Evolutionary conservation across 2,113 vertebrate genomes (phyloP), one percentile per base, ranked within the genome.

Genomic region (Herpetotheres cachinnans): DNA sequence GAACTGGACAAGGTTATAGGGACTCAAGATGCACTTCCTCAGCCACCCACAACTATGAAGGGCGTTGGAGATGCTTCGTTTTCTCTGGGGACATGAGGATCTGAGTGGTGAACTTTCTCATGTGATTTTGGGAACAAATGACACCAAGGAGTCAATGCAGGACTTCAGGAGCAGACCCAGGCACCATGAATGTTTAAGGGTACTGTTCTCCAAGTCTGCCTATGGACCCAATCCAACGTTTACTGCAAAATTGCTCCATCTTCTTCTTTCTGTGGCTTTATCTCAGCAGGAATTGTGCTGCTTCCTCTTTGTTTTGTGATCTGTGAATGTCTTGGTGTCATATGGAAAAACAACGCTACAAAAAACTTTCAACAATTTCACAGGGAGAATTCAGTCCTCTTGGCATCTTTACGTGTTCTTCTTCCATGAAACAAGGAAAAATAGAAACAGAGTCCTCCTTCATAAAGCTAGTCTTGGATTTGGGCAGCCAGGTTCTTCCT

Each of bases 371-470:
- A 34, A 1, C 13, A n/a, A 9, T 78, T 63, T 52, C 38, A 73
- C 29, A 66, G 13, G 10, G 58, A 61, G 11, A 21, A 46, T 66
- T 93, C 25, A 12, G 17, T 85, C 19, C 5, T 70, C 50, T 42
- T 6, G 1, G 10, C 20, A 55, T 4, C 6, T 65, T 36, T 49
- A 50, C 0, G 2, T 11, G 13, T 62, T 50, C 49, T 46, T 72
- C 14, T 49, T 61, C 29, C 3, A 5, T 24, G 20, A 52, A 55
- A 47, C 27, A 27, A 66, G 12, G 1, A 3, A 30, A 78, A 56
- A 56, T 27, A 13, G 24, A 54, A 92, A 54, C 10, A 36, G 10
- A 26, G 8, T 66, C 32, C 11, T 46, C 10, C 44, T 77, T 50
- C 30, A 27, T 8, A 10, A 40, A 77, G 40, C 52, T 7, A n/a